Percentiles rank a stretch among this genome's conserved stretches.
phyloP scores from a whole-genome alignment of 1,140 invertebrate genomes.

The Drosophila kanapiae region DNA sequence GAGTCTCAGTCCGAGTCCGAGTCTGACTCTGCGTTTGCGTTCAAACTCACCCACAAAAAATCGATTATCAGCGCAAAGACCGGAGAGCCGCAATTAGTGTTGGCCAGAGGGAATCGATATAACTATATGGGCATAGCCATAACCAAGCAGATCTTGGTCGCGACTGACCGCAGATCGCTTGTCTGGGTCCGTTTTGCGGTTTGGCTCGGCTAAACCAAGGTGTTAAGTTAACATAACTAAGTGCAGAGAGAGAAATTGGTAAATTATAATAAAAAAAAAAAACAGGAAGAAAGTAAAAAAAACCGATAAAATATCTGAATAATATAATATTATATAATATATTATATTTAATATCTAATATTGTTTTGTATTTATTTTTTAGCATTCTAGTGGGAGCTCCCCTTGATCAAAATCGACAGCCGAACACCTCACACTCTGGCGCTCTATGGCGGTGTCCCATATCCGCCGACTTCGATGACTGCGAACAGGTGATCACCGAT shows the following conservation, averaged over 20 bases:
- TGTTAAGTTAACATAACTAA: slow-evolving; percentile 7
- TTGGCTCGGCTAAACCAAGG: slow-evolving; percentile 2
- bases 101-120: slow-evolving; percentile 2
- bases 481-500: slow-evolving; percentile 94
- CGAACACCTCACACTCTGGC: slow-evolving; percentile 93
- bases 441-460: slow-evolving; percentile 95
- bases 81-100: slow-evolving; percentile 23
- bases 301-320: not conserved
- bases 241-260: not conserved
- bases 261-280: not conserved
- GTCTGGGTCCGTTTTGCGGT: slow-evolving; percentile 22
- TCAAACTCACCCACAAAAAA: slow-evolving; percentile 53
- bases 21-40: slow-evolving; percentile 1
- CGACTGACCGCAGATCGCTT: slow-evolving; percentile 36
- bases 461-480: slow-evolving; percentile 89
- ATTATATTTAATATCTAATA: no score
- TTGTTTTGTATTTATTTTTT: slow-evolving; percentile 1
- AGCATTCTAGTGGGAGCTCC: slow-evolving; percentile 96
- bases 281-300: not conserved
- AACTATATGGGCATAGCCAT: slow-evolving; percentile 1
- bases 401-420: slow-evolving; percentile 93
- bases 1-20: not conserved
- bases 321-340: no score
- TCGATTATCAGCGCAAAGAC: slow-evolving; percentile 33
- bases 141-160: slow-evolving; percentile 1